These are phyloP conservation scores for Potamilus streckersoni DNA, from an alignment of 1,140 invertebrate species.

Conservation along the genomic window DNA sequence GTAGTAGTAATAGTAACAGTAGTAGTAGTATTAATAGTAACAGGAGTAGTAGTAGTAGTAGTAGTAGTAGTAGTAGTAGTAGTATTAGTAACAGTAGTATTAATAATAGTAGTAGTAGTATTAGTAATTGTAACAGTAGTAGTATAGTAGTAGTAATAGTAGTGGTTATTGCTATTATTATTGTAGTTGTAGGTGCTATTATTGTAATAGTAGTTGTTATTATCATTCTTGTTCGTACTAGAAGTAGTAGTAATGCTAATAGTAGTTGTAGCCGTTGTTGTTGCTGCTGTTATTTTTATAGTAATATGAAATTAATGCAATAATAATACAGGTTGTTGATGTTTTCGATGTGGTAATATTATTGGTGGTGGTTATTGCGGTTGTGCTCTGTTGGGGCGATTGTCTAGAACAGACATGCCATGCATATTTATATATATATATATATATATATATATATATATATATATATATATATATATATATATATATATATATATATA, in stretches of 20 bases:
- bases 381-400: background rate
- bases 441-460: no score
- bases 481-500: no score
- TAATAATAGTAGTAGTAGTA: no score
- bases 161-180: background rate
- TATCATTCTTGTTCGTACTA: background rate
- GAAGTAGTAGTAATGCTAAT: background rate
- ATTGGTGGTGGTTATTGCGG: background rate
- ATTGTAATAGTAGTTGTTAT: background rate
- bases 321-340: background rate
- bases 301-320: background rate
- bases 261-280: background rate
- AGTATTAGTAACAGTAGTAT: no score
- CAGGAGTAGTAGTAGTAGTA: no score
- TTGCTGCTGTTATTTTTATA: background rate
- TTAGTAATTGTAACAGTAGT: no score
- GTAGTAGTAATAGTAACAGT: no score
- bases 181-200: background rate
- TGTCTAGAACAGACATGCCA: no score
- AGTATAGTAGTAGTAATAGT: background rate
- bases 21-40: no score
- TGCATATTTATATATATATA: no score
- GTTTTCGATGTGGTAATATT: background rate
- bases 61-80: no score
- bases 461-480: no score